Conservation (phyloP, 2,797 vertebrate genomes). For the Helostoma temminkii region DNA sequence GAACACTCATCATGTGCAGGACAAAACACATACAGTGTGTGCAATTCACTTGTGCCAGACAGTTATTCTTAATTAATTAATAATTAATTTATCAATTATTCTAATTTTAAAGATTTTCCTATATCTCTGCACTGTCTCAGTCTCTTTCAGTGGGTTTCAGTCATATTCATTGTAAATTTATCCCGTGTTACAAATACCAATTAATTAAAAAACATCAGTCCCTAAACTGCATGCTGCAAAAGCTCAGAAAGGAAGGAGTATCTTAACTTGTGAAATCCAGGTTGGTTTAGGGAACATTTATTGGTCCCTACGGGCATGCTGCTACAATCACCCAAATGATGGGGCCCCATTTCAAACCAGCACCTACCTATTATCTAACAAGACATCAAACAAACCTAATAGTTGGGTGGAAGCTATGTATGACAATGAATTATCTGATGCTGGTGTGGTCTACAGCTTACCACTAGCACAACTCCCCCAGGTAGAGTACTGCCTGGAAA, state of each 20-base stretch:
- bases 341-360: conserved; percentile 42
- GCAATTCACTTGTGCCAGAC: neutral
- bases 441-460: conserved; percentile 35
- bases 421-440: conserved; percentile 27
- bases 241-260: conserved; percentile 25
- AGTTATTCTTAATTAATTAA: neutral
- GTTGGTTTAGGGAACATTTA: conserved; percentile 46
- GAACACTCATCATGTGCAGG: neutral
- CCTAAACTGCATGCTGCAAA: conserved; percentile 7
- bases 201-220: conserved; percentile 7
- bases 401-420: conserved; percentile 41
- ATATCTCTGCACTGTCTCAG: neutral
- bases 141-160: neutral
- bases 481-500: conserved; percentile 73
- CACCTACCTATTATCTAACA: conserved; percentile 61
- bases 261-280: conserved; percentile 55
- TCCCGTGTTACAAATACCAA: conserved; percentile 13
- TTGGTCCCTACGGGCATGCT: conserved; percentile 25
- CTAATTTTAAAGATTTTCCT: neutral
- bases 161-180: conserved; percentile 1
- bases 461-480: conserved; percentile 22
- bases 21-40: neutral
- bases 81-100: neutral
- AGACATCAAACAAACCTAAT: conserved; percentile 65
- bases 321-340: conserved; percentile 42